A percentile compares a stretch with the other conserved stretches of the same genome.
Conservation (phyloP, 2,797 vertebrate genomes). For the Pygocentrus nattereri region DNA sequence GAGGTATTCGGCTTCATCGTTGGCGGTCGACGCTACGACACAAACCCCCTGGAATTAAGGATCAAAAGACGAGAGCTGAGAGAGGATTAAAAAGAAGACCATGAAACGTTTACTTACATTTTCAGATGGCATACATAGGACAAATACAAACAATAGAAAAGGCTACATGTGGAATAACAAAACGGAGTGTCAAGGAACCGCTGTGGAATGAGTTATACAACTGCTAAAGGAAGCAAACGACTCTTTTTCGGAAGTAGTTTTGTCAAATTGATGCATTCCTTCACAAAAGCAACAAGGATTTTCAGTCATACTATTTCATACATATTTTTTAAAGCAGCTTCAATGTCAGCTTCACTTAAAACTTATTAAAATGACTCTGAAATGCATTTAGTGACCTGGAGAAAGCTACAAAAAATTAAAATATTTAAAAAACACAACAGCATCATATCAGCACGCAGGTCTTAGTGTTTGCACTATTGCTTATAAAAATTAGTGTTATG, state of each 20-base stretch:
- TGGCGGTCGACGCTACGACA: neutral
- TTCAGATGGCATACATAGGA: slow-evolving; percentile 60
- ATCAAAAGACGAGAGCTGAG: slow-evolving; percentile 7
- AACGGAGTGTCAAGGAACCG: slow-evolving; percentile 45
- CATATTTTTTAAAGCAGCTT: neutral
- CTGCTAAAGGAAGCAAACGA: neutral
- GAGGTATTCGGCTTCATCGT: neutral
- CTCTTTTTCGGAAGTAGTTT: slow-evolving; percentile 41
- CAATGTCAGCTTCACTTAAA: slow-evolving; percentile 5
- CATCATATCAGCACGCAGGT: slow-evolving; percentile 6
- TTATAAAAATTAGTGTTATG: slow-evolving; percentile 38
- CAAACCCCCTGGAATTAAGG: neutral
- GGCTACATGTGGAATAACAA: slow-evolving; percentile 44
- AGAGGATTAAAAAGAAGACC: slow-evolving; percentile 62
- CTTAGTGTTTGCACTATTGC: slow-evolving; percentile 29
- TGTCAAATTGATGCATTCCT: neutral
- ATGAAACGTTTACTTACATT: slow-evolving; percentile 73
- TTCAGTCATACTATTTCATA: neutral
- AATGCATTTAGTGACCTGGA: neutral
- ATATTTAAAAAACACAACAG: neutral
- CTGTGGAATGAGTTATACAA: slow-evolving; percentile 30
- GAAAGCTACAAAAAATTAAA: neutral
- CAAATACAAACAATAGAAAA: slow-evolving; percentile 43
- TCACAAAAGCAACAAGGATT: neutral
- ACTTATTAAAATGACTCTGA: neutral